A percentile compares a stretch with the other conserved stretches of the same genome.
These are phyloP conservation scores for Campylomormyrus tamandua DNA, from an alignment of 2,113 vertebrate genomes.

Conservation along the genomic window DNA sequence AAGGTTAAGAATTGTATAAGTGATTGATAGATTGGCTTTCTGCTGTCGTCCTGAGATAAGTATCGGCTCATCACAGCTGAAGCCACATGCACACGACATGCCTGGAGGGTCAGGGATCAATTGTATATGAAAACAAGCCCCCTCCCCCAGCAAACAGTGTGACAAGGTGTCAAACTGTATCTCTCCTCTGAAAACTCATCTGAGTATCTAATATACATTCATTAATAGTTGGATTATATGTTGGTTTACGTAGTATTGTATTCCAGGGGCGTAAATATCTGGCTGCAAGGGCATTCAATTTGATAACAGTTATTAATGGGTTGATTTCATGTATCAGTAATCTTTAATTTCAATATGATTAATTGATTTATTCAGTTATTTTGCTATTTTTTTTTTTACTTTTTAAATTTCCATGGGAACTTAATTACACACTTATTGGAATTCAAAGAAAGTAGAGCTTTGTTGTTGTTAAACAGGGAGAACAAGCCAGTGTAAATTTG, in stretches of 20 bases:
- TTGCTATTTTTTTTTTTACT: neutral
- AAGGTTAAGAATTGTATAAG: neutral
- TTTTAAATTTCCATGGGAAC: neutral
- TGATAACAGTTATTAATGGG: neutral
- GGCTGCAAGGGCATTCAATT: neutral
- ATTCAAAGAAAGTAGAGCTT: neutral
- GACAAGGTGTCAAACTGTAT: neutral
- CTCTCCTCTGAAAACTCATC: neutral
- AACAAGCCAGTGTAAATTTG: neutral
- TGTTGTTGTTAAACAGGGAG: neutral
- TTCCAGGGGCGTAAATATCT: neutral
- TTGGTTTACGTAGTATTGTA: neutral
- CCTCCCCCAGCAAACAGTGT: neutral
- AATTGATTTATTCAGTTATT: neutral
- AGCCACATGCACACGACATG: neutral
- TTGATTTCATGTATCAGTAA: neutral
- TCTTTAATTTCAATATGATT: neutral
- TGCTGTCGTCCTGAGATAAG: neutral
- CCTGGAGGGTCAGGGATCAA: neutral
- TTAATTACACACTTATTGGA: neutral
- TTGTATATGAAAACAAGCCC: neutral
- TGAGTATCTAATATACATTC: neutral
- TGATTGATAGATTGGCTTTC: neutral
- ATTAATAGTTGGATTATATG: neutral
- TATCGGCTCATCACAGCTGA: neutral